Evolutionary conservation across 2,888 invertebrate species (phyloP).

Genomic region (Xylocampa areola): DNA sequence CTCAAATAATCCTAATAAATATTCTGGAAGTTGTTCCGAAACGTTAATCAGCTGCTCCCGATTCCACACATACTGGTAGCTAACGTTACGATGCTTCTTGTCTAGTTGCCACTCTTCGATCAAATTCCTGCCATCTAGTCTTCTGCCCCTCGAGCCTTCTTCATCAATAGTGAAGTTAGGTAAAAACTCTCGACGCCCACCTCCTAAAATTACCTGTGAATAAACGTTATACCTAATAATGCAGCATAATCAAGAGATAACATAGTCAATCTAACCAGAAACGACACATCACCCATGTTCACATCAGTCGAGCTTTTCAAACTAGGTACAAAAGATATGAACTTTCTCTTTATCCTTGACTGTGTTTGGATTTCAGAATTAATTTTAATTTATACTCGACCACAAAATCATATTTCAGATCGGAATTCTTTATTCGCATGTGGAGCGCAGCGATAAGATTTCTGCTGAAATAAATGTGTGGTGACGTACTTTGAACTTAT

Average conservation of each 20-base stretch:
- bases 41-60: constrained; percentile 86
- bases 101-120: constrained; percentile 91
- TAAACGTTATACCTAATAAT: neutral
- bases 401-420: too few species aligned
- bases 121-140: constrained; percentile 91
- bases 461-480: neutral
- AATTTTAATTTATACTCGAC: too few species aligned
- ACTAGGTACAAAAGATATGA: too few species aligned
- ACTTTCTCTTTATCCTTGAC: too few species aligned
- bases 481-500: constrained; percentile 90
- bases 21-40: constrained; percentile 86
- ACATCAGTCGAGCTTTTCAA: too few species aligned
- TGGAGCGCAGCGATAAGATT: too few species aligned
- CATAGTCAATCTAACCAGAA: too few species aligned
- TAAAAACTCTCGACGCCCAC: constrained; percentile 92
- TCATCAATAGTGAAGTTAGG: constrained; percentile 88
- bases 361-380: too few species aligned
- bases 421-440: too few species aligned
- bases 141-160: constrained; percentile 80
- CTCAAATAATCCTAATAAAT: constrained; percentile 91
- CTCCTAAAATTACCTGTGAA: constrained; percentile 92
- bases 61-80: constrained; percentile 89
- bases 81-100: constrained; percentile 75
- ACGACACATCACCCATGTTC: too few species aligned
- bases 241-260: too few species aligned